Percentiles rank a stretch among this genome's conserved stretches.
Evolutionary conservation across 2,888 invertebrate species (phyloP).

Genomic region (Drosophila paramelanica): DNA sequence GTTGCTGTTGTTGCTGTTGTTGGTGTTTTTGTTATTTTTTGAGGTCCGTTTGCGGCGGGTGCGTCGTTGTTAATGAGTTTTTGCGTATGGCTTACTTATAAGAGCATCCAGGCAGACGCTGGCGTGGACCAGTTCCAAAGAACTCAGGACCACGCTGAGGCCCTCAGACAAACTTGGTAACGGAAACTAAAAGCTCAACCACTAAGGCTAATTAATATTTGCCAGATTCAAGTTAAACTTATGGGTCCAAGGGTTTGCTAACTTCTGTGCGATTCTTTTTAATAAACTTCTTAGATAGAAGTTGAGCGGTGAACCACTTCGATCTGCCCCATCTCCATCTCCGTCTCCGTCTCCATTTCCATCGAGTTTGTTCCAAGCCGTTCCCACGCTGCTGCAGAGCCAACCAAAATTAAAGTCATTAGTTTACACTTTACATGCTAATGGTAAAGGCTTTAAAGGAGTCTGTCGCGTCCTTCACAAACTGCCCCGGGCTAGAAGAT

Average conservation of each 20-base stretch:
- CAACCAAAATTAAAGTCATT: conserved; percentile 75
- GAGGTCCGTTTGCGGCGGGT: conserved; percentile 44
- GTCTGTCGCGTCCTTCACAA: conserved; percentile 45
- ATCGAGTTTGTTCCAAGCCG: conserved; percentile 20
- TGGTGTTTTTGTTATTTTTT: conserved; percentile 40
- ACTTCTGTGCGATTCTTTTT: conserved; percentile 51
- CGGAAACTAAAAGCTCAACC: conserved; percentile 27
- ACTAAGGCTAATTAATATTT: conserved; percentile 41
- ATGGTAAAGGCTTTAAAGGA: conserved; percentile 58
- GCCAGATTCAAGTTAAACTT: conserved; percentile 15
- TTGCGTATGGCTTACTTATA: conserved; percentile 76
- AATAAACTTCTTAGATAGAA: conserved; percentile 68
- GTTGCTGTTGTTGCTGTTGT: conserved; percentile 20
- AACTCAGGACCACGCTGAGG: conserved; percentile 51
- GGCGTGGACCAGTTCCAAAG: conserved; percentile 73
- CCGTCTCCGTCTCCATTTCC: conserved; percentile 9
- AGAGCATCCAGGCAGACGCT: conserved; percentile 41
- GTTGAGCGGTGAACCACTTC: conserved; percentile 22
- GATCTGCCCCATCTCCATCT: conserved; percentile 17
- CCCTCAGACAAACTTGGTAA: conserved; percentile 66
- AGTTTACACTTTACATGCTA: conserved; percentile 83
- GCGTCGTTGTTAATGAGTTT: conserved; percentile 81
- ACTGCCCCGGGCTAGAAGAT: conserved; percentile 37
- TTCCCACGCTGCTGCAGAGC: conserved; percentile 77
- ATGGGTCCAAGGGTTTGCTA: conserved; percentile 12